phyloP scores from a whole-genome alignment of 2,113 vertebrate species.

The Carassius auratus region DNA sequence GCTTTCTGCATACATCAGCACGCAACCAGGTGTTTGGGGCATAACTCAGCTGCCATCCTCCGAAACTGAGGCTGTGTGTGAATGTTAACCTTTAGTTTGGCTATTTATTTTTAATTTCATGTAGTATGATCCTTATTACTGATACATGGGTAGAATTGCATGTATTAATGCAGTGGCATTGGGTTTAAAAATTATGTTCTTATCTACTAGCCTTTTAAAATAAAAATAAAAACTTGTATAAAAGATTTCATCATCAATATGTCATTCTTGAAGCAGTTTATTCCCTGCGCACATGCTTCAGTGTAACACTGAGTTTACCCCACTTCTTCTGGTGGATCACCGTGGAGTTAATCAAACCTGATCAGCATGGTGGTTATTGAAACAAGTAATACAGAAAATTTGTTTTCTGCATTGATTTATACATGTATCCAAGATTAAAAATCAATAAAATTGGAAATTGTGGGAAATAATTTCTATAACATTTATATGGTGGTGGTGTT shows the following conservation, averaged over 20 bases:
- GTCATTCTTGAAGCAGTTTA: background rate
- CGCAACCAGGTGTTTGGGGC: conserved; percentile 17
- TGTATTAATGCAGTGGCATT: background rate
- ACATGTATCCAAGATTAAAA: background rate
- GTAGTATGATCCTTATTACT: background rate
- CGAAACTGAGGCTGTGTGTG: conserved; percentile 20
- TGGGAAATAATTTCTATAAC: background rate
- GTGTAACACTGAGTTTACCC: background rate
- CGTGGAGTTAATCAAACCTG: conserved; percentile 7
- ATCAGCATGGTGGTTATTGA: background rate
- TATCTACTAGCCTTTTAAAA: background rate
- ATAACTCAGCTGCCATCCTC: conserved; percentile 33
- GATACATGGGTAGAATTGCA: background rate
- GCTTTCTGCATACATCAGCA: conserved; percentile 28
- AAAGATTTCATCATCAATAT: background rate
- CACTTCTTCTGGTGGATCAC: background rate
- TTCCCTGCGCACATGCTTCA: conserved; percentile 10
- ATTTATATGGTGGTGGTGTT: conserved; percentile 8
- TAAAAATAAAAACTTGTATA: background rate
- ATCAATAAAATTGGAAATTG: background rate
- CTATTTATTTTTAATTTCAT: background rate
- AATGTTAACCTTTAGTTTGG: conserved; percentile 13
- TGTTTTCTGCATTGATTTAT: background rate
- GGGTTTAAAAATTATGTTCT: background rate
- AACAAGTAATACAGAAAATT: background rate